These are phyloP conservation scores for Ectemnius continuus DNA, from an alignment of 2,888 invertebrate species.

Conservation along the genomic window DNA sequence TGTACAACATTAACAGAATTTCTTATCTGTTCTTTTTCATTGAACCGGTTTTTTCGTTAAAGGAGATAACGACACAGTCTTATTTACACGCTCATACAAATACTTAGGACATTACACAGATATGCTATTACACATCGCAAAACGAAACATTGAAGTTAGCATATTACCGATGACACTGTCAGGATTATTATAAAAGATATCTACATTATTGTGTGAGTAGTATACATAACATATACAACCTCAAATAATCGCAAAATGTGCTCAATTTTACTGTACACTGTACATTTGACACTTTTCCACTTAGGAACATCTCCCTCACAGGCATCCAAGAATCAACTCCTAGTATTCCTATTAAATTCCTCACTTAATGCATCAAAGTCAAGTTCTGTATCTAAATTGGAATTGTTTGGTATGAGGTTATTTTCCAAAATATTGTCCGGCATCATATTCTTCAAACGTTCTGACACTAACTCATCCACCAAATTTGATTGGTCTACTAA, in stretches of 20 bases:
- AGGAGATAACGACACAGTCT: conserved; percentile 33
- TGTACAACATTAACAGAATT: conserved; percentile 3
- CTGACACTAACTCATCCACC: conserved; percentile 73
- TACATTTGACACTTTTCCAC: conserved; percentile 42
- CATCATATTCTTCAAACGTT: conserved; percentile 73
- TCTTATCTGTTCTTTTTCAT: background rate
- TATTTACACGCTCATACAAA: conserved; percentile 43
- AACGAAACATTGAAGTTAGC: conserved; percentile 33
- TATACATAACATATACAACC: conserved; percentile 39
- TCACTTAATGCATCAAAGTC: conserved; percentile 75
- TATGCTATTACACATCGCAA: conserved; percentile 24
- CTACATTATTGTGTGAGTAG: conserved; percentile 42
- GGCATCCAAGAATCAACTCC: conserved; percentile 68
- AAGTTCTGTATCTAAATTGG: conserved; percentile 70
- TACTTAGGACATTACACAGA: conserved; percentile 39
- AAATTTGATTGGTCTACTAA: conserved; percentile 72
- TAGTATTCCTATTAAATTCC: conserved; percentile 74
- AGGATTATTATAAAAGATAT: conserved; percentile 51
- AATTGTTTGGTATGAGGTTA: conserved; percentile 68
- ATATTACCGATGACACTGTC: conserved; percentile 33
- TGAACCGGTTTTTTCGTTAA: background rate
- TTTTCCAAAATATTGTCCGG: conserved; percentile 72
- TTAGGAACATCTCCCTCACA: conserved; percentile 41
- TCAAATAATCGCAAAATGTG: conserved; percentile 26
- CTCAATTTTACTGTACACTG: conserved; percentile 50